A percentile compares a stretch with the other conserved stretches of the same genome.
phyloP scores from a whole-genome alignment of 2,797 vertebrate genomes.

The Mareca penelope region DNA sequence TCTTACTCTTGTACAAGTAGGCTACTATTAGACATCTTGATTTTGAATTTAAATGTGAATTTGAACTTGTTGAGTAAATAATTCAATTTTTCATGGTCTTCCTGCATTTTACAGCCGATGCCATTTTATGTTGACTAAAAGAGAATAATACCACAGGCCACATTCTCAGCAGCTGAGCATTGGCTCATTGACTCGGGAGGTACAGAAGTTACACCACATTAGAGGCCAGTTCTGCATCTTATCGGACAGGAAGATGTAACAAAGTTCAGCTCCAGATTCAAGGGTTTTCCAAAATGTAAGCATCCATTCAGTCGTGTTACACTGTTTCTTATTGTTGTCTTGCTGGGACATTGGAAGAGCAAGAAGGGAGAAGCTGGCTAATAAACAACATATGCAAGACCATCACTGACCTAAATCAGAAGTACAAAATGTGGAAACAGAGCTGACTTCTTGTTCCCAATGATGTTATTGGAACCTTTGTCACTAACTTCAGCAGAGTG shows the following conservation, averaged over 20 bases:
- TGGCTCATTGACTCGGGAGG: background rate
- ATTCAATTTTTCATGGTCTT: background rate
- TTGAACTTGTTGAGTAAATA: background rate
- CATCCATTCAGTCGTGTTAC: background rate
- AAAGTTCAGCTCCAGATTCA: background rate
- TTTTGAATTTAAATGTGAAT: background rate
- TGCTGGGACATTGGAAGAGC: background rate
- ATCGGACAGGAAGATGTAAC: background rate
- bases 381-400: background rate
- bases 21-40: background rate
- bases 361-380: background rate
- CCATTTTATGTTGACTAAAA: background rate
- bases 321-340: background rate
- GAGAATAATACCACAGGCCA: background rate
- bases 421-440: background rate
- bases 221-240: background rate
- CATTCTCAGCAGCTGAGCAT: fast-evolving
- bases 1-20: background rate
- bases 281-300: background rate
- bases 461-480: background rate
- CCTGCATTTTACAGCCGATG: background rate
- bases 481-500: background rate
- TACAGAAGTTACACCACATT: background rate
- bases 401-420: background rate
- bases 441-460: background rate